A percentile compares a stretch with the other conserved stretches of the same genome.
Evolutionary conservation across 37 sponge, comb jelly and placozoan species (phyloP).

Genomic region (Aphrocallistes beatrix): DNA sequence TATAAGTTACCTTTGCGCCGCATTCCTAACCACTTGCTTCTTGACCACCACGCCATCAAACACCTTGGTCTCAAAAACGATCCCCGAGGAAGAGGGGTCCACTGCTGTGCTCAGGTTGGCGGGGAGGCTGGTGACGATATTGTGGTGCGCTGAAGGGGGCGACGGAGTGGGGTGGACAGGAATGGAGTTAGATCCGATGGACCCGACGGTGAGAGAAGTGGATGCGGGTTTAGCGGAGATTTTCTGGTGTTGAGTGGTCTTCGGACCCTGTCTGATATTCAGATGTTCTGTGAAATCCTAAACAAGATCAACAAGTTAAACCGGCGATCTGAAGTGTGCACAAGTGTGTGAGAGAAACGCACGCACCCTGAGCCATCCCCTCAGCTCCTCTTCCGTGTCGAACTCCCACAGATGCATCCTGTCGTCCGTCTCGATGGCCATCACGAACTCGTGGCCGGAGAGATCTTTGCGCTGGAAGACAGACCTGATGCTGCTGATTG

Average conservation of each 20-base stretch:
- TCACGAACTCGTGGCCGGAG: not conserved
- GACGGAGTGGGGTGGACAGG: too few species aligned
- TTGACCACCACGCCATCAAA: not conserved
- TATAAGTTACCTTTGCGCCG: not conserved
- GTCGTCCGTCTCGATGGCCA: not conserved
- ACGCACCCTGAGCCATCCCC: not conserved
- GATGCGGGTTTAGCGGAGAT: not conserved
- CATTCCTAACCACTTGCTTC: not conserved
- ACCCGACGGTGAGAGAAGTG: too few species aligned
- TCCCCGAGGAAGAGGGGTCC: not conserved
- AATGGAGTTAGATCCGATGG: too few species aligned
- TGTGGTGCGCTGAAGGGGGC: not conserved
- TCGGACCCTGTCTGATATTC: not conserved
- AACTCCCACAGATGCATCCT: conserved; percentile 2
- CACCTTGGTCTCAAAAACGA: not conserved
- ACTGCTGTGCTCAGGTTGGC: not conserved
- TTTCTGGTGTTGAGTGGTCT: not conserved
- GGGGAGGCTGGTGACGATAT: not conserved
- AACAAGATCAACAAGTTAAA: not conserved
- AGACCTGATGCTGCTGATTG: not conserved
- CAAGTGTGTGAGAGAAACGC: too few species aligned
- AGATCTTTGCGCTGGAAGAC: not conserved
- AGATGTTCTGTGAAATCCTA: not conserved
- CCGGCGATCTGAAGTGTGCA: too few species aligned
- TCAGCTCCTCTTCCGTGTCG: not conserved